phyloP scores from a whole-genome alignment of 2,797 vertebrate species.

The Semaprochilodus insignis region DNA sequence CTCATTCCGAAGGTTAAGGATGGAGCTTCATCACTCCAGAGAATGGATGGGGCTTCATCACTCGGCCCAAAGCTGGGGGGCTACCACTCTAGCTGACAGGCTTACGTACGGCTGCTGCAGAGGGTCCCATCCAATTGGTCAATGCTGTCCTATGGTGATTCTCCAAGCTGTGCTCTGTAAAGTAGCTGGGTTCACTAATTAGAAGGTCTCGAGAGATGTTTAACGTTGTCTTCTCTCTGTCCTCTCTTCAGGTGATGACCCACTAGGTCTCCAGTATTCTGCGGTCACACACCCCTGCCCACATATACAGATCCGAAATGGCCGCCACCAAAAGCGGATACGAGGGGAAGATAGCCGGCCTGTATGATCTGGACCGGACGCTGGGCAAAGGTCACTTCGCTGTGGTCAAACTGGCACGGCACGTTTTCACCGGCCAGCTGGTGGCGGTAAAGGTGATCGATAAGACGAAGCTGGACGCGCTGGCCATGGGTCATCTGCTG shows the following conservation, averaged over 20 bases:
- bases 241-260: constrained; percentile 54
- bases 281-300: neutral
- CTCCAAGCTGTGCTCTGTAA: too few relatives aligned
- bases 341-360: constrained; percentile 81
- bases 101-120: too few relatives aligned
- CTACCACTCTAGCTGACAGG: too few relatives aligned
- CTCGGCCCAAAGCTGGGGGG: too few relatives aligned
- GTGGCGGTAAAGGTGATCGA: constrained; percentile 92
- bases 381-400: constrained; percentile 89
- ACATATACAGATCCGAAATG: constrained; percentile 58
- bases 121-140: too few relatives aligned
- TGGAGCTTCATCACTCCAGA: too few relatives aligned
- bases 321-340: constrained; percentile 64
- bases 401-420: constrained; percentile 86
- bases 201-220: neutral
- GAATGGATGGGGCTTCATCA: too few relatives aligned
- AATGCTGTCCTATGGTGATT: too few relatives aligned
- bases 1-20: too few relatives aligned
- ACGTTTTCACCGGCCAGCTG: constrained; percentile 85
- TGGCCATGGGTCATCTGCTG: constrained; percentile 84
- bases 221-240: neutral
- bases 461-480: constrained; percentile 85
- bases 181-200: too few relatives aligned
- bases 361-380: constrained; percentile 87
- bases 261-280: constrained; percentile 44